Conservation (phyloP, 2,797 vertebrate species). For the Periparus ater region DNA sequence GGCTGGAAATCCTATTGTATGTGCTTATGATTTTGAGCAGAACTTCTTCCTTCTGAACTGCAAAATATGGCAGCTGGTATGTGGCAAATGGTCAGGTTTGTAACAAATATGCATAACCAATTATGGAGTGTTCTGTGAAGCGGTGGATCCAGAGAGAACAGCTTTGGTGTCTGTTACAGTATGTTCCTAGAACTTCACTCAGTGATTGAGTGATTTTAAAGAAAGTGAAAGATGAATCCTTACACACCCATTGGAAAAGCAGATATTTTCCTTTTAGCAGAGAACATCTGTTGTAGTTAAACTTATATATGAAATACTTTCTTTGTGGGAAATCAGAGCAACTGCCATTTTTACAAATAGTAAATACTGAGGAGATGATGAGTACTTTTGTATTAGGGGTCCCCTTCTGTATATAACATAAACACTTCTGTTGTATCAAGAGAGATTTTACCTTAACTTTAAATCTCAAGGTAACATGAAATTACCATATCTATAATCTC, state of each 20-base stretch:
- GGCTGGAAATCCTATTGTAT: slow-evolving; percentile 31
- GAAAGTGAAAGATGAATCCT: slow-evolving; percentile 19
- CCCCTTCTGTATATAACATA: not conserved
- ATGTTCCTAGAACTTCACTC: not conserved
- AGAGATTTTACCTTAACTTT: not conserved
- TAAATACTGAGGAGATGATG: not conserved
- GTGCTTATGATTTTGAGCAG: not conserved
- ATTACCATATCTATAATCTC: not conserved
- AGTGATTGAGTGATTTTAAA: not conserved
- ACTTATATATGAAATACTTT: not conserved
- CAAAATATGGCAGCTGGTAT: not conserved
- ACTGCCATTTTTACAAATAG: not conserved
- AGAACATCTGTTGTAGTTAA: slow-evolving; percentile 43
- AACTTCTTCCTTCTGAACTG: not conserved
- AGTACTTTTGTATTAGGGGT: not conserved
- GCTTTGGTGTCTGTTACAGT: not conserved
- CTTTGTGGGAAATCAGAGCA: not conserved
- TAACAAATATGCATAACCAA: not conserved
- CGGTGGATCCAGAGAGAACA: not conserved
- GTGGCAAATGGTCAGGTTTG: not conserved
- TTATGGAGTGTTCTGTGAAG: not conserved
- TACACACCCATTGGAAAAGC: slow-evolving; percentile 21
- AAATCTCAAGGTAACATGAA: not conserved
- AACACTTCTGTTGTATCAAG: not conserved
- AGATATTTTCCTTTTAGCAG: slow-evolving; percentile 20